phyloP scores from a whole-genome alignment of 2,113 vertebrate genomes.

The Dryoscopus gambensis region DNA sequence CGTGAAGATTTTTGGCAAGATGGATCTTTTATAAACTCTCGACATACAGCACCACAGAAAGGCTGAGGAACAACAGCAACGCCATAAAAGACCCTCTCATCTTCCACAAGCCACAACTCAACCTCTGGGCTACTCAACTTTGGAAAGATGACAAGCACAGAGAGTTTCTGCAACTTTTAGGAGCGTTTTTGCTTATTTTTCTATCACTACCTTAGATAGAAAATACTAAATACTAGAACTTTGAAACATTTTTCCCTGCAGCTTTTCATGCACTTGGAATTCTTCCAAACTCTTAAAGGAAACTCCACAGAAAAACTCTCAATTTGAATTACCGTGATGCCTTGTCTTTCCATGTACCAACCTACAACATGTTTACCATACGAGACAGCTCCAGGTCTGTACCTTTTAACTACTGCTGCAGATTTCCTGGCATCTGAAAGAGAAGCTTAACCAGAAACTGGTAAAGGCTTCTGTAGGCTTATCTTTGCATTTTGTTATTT shows the following conservation, averaged over 20 bases:
- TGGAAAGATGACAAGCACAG: neutral
- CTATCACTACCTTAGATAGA: rapidly evolving
- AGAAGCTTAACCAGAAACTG: neutral
- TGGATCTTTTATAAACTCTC: neutral
- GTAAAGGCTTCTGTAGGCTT: neutral
- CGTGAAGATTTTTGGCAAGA: neutral
- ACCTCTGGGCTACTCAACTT: neutral
- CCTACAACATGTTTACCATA: neutral
- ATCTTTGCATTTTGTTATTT: neutral
- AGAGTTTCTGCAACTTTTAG: neutral
- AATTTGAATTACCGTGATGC: neutral
- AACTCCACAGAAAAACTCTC: neutral
- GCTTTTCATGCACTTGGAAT: neutral
- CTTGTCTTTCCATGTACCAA: neutral
- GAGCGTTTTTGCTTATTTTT: neutral
- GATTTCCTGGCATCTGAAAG: neutral
- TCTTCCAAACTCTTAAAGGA: neutral
- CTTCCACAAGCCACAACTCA: neutral
- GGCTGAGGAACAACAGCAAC: neutral
- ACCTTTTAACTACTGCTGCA: neutral
- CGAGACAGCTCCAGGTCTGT: neutral
- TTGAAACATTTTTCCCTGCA: neutral
- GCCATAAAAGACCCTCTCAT: neutral
- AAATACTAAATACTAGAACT: neutral
- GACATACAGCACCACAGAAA: neutral